phyloP scores from a whole-genome alignment of 2,797 vertebrate genomes.

The Psittacula derbiana region DNA sequence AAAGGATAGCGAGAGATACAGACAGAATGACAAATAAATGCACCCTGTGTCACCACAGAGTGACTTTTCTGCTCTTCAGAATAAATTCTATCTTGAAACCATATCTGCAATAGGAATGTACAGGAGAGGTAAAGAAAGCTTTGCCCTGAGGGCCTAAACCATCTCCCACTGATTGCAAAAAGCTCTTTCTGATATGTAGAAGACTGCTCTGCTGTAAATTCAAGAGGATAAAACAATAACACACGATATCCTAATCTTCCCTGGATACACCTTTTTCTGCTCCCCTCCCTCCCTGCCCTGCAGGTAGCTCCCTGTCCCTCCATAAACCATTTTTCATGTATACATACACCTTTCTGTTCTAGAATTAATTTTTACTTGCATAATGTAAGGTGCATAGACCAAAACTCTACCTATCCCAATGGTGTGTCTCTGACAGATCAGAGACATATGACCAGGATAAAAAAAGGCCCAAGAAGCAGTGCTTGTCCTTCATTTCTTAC shows the following conservation, averaged over 20 bases:
- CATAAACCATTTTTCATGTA: not conserved
- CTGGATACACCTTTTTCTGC: not conserved
- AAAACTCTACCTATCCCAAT: not conserved
- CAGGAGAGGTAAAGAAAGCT: not conserved
- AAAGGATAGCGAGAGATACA: not conserved
- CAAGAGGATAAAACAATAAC: not conserved
- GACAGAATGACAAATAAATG: constrained; percentile 46
- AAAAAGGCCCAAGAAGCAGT: not conserved
- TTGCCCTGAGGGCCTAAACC: not conserved
- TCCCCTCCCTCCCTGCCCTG: not conserved
- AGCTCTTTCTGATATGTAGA: not conserved
- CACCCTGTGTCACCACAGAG: not conserved
- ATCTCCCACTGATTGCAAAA: not conserved
- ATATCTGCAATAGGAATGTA: not conserved
- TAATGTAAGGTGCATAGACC: not conserved
- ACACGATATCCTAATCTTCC: not conserved
- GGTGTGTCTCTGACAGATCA: not conserved
- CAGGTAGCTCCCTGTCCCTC: not conserved
- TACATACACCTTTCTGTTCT: not conserved
- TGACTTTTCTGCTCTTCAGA: constrained; percentile 12
- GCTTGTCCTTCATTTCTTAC: not conserved
- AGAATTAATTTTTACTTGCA: not conserved
- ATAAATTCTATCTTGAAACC: constrained; percentile 10
- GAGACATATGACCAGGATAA: not conserved
- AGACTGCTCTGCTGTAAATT: not conserved